Base-by-base conservation (phyloP, 2,888 invertebrate species). In the Toxonevra muliebris region DNA sequence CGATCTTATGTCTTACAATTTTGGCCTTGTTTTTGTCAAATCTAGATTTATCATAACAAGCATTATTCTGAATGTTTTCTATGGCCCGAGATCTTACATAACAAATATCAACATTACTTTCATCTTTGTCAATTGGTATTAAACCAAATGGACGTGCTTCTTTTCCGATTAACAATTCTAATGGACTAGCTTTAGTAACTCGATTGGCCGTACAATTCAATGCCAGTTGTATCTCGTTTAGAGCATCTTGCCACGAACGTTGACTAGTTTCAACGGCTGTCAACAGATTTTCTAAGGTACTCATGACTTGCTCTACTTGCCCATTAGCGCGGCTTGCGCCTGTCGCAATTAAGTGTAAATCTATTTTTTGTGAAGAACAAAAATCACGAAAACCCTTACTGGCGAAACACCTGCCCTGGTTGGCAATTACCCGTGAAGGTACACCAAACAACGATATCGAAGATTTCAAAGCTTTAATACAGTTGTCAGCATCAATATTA, bases 241-340 rank as follows among this genome's bases (percentile, higher is more conserved):
- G 19, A 13, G 69, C 65, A 43, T 69, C 68, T 54, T 69, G 71
- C 69, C 71, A 71, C 12, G 61, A 73, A 12, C 66, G 61, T 17
- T 66, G 20, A 69, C 70, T 71, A 15, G 57, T 69, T 62, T 73
- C 73, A 30, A 66, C 66, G n/a, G 69, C 73, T 2, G 70, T 71
- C 43, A 73, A 53, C 59, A 69, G n/a, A 64, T 57, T 40, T 57
- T 72, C 72, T 17, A 71, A 61, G 7, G 61, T 66, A 41, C 68
- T 69, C 69, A 69, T 70, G 1, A 65, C 66, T 12, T 69, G 61
- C 57, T 71, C 71, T 48, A 69, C 70, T 58, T 73, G 69, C 10
- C 68, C 69, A 20, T 71, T 71, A 15, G 54, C 67, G 9, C 64
- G 59, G 65, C 57, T 63, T 11, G 48, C 63, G 7, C 69, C 69